Base-by-base conservation (phyloP, 1,140 invertebrate species). In the Ceratina australensis region DNA sequence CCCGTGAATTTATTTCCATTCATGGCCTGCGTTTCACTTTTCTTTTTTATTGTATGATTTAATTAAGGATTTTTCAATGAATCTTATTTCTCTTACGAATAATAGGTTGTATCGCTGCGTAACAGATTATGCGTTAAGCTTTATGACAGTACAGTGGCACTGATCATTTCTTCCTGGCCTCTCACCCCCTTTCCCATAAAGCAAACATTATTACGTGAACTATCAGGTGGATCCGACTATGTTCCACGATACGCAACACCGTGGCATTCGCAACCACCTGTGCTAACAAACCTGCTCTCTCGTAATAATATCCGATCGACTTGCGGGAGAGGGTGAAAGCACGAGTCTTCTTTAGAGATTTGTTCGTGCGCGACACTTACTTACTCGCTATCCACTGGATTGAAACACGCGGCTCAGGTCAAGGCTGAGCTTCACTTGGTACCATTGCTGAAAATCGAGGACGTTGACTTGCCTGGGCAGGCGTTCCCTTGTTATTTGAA, bases 261-360 rank as follows among this genome's bases (percentile, higher is more conserved):
- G 50, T 16, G 50, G 15, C 12, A 15, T 18, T n/a, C 13, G 28
- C 64, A 78, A 78, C 75, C 75, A 78, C 75, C 75, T 78, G 75
- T 72, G 60, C 60, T 26, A 26, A 16, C 67, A 16, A 63, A 50
- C 59, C 59, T 22, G 49, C 2, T 18, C 26, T 24, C 15, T 16
- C 15, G 1, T 16, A 66, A 3, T 16, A 66, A 47, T 10, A n/a
- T 42, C 16, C 0, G 20, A 65, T 42, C 42, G 15, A 10, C 5
- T 22, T 22, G 26, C 47, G 59, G n/a, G n/a, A 20, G 59, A 18
- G 50, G 50, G 22, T 50, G 22, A 47, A 50, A 5, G 33, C 33
- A 42, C 33, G 33, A 42, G 33, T 16, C n/a, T 56, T 68, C 65
- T 28, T 50, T 22, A 13, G 10, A 61, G 28, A 65, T 64, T 68